Conservation (phyloP, 2,888 invertebrate genomes). For the Stratiomys singularior region DNA sequence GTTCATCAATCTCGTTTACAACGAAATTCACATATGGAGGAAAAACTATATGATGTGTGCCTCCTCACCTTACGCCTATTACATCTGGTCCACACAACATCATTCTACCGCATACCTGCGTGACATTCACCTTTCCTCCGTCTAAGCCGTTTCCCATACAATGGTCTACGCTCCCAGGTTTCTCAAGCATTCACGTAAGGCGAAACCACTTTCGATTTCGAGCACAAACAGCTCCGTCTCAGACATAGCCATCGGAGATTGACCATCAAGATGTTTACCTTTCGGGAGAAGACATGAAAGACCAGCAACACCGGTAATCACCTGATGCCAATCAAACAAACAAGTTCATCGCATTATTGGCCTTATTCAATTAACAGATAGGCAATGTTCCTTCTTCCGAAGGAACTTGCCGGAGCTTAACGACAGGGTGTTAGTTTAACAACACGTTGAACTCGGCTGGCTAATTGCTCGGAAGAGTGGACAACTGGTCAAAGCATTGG, state of each 20-base stretch:
- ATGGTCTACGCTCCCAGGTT: not conserved
- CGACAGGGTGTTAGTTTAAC: not conserved
- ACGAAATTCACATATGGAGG: not conserved
- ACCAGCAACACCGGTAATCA: not conserved
- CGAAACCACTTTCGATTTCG: conserved; percentile 38
- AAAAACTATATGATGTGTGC: not conserved
- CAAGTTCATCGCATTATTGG: conserved; percentile 14
- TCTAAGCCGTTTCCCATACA: not conserved
- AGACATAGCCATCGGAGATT: not conserved
- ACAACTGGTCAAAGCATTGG: not conserved
- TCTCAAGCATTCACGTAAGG: conserved; percentile 33
- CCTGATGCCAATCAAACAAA: conserved; percentile 23
- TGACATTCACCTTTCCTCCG: conserved; percentile 40
- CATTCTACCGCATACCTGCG: conserved; percentile 32
- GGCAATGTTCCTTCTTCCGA: conserved; percentile 13
- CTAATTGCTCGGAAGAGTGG: not conserved
- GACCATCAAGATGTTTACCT: conserved; percentile 10
- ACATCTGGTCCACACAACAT: conserved; percentile 6
- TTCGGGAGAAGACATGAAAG: not conserved
- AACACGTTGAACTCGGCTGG: not conserved
- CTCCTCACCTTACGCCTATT: not conserved
- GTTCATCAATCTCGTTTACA: conserved; percentile 19
- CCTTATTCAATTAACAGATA: conserved; percentile 22
- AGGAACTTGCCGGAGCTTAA: not conserved
- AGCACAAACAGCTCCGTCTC: not conserved